These are phyloP conservation scores for Erannis defoliaria DNA, from an alignment of 2,888 invertebrate species.

Conservation along the genomic window DNA sequence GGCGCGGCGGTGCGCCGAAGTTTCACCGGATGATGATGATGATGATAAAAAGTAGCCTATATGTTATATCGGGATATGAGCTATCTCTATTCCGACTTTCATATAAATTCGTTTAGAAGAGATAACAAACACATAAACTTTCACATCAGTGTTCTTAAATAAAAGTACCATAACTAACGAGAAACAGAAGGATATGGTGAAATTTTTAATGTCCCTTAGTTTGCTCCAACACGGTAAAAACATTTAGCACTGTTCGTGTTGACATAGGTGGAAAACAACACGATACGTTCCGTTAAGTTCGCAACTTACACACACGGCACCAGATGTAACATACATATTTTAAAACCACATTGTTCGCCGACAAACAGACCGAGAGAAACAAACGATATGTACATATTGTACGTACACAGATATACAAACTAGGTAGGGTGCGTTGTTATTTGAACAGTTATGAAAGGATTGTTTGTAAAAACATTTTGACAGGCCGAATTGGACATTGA, in stretches of 20 bases:
- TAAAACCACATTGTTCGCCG: slow-evolving; percentile 35
- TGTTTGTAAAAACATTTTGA: slow-evolving; percentile 15
- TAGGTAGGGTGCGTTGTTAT: slow-evolving; percentile 18
- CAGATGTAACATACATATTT: slow-evolving; percentile 38
- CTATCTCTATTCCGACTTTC: no score
- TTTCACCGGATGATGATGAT: no score
- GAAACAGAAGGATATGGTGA: no score
- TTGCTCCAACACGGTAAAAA: background rate
- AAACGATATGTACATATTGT: slow-evolving; percentile 15
- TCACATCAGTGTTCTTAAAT: no score
- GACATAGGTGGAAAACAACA: background rate
- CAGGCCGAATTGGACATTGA: background rate
- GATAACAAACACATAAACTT: no score
- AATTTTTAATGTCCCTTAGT: background rate
- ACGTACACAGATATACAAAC: slow-evolving; percentile 11
- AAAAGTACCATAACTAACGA: no score
- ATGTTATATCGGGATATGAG: no score
- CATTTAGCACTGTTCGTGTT: background rate
- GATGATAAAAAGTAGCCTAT: no score
- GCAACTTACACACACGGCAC: slow-evolving; percentile 26
- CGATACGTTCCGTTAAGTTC: slow-evolving; percentile 14
- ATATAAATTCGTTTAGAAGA: no score
- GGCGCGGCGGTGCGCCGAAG: no score
- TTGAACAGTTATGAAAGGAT: slow-evolving; percentile 20
- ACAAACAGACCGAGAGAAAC: slow-evolving; percentile 26